phyloP scores from a whole-genome alignment of 2,888 invertebrate genomes.

The Callimorpha dominula region DNA sequence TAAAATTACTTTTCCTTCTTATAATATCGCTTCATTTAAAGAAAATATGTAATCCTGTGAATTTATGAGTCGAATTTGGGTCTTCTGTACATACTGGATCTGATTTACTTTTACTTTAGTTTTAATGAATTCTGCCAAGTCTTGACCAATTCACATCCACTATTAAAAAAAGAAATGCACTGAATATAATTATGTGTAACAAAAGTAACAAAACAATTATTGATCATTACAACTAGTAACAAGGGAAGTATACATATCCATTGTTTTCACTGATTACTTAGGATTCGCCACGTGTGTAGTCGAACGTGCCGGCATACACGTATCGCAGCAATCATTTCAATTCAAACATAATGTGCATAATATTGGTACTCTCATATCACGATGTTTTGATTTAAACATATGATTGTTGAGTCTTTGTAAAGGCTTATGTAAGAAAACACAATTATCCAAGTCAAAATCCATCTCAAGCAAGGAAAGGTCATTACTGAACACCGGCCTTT shows the following conservation, averaged over 20 bases:
- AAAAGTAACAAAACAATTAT: conserved; percentile 27
- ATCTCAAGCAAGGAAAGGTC: no score
- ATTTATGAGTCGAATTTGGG: not conserved
- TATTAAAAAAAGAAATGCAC: not conserved
- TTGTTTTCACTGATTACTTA: conserved; percentile 39
- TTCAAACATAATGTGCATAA: not conserved
- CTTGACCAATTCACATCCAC: not conserved
- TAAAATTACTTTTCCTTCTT: not conserved
- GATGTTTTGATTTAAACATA: not conserved
- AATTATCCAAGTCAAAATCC: no score
- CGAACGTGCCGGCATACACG: conserved; percentile 37
- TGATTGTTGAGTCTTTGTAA: not conserved
- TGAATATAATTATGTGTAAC: conserved; percentile 9
- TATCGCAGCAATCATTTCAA: not conserved
- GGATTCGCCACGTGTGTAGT: conserved; percentile 24
- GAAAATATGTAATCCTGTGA: no score
- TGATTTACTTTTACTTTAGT: not conserved
- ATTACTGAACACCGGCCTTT: no score
- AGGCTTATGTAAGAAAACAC: not conserved
- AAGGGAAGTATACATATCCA: conserved; percentile 34
- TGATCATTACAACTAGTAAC: not conserved
- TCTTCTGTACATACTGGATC: not conserved
- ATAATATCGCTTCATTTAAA: no score
- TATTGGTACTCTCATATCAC: not conserved
- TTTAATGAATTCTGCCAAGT: not conserved